Conservation (phyloP, 2,113 vertebrate genomes). For the Chaetodon auriga region DNA sequence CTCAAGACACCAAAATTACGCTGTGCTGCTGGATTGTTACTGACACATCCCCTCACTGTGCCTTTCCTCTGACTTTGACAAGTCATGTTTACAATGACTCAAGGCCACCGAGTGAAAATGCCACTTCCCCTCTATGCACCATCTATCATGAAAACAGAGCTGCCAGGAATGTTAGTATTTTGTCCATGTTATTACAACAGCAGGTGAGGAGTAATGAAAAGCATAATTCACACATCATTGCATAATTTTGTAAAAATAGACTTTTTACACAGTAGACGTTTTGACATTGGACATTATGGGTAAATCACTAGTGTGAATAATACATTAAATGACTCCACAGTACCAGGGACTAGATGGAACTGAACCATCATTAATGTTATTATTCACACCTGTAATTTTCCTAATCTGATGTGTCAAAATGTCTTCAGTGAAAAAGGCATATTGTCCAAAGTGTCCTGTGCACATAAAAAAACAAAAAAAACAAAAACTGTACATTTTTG, state of each 20-base stretch:
- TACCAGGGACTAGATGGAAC: not conserved
- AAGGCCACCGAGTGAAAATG: constrained; percentile 25
- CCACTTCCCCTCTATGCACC: not conserved
- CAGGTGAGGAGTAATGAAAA: constrained; percentile 1
- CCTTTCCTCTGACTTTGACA: constrained; percentile 36
- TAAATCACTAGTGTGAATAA: not conserved
- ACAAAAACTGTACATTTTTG: too few species aligned
- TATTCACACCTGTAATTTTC: too few species aligned
- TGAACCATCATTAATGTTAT: too few species aligned
- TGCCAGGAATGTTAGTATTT: not conserved
- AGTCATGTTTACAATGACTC: constrained; percentile 23
- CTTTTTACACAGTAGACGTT: not conserved
- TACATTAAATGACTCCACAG: not conserved
- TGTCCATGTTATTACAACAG: not conserved
- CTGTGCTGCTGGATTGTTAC: not conserved
- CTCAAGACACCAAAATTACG: constrained; percentile 9
- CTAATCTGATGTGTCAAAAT: too few species aligned
- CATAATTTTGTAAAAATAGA: not conserved
- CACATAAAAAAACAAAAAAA: too few species aligned
- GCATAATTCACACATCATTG: not conserved
- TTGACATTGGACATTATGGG: not conserved
- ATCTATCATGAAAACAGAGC: constrained; percentile 5
- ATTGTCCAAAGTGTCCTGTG: too few species aligned
- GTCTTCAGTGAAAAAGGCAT: too few species aligned
- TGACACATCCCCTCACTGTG: constrained; percentile 19